These are phyloP conservation scores for Apostichopus japonicus DNA, from an alignment of 35 echinoderm and acorn worm species.

Conservation along the genomic window DNA sequence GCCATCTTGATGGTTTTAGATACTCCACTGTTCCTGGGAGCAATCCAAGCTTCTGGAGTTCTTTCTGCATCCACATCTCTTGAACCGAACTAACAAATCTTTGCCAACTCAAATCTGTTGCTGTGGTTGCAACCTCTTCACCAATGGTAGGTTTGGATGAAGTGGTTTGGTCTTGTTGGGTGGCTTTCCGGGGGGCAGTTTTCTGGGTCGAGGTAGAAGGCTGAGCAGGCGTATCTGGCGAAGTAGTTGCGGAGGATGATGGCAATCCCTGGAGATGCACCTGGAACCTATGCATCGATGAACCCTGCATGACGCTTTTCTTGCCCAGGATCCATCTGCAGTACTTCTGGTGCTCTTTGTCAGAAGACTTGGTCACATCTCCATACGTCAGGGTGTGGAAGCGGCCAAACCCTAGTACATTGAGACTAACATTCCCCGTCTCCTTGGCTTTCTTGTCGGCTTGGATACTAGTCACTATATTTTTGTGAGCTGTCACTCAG, in stretches of 20 bases:
- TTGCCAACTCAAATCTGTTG: background rate
- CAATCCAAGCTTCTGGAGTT: conserved; percentile 4
- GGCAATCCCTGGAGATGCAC: background rate
- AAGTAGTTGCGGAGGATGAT: background rate
- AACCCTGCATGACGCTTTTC: background rate
- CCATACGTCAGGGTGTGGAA: background rate
- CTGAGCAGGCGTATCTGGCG: background rate
- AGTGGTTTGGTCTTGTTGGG: too few species aligned
- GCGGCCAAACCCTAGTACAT: background rate
- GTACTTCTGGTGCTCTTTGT: conserved; percentile 21
- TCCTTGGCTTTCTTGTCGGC: background rate
- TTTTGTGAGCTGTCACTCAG: too few species aligned
- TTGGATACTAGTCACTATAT: background rate
- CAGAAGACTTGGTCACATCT: background rate
- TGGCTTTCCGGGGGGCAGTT: background rate
- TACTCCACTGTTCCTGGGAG: conserved; percentile 36
- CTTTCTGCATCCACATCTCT: background rate
- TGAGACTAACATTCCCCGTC: background rate
- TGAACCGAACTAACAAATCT: conserved; percentile 11
- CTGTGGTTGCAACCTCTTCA: background rate
- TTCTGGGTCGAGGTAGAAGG: background rate
- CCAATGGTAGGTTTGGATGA: background rate
- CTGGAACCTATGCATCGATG: conserved; percentile 13
- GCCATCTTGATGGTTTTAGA: conserved; percentile 2
- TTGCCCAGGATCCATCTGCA: background rate